Evolutionary conservation across 1,140 invertebrate species (phyloP).

Genomic region (Nebria ingens): DNA sequence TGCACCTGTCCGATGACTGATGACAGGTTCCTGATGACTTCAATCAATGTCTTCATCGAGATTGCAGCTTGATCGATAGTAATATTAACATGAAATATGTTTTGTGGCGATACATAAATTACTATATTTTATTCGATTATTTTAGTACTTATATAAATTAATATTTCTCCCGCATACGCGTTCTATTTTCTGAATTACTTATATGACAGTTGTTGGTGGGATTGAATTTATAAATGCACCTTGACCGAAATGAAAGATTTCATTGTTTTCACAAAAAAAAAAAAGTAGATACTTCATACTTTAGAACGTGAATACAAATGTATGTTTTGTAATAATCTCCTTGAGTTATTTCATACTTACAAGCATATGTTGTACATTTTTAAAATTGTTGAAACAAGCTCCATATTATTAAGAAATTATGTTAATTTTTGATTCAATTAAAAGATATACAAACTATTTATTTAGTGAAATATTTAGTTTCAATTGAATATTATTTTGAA

Average conservation of each 20-base stretch:
- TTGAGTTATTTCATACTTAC: no score
- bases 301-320: background rate
- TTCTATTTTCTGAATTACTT: background rate
- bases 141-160: no score
- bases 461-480: no score
- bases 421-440: no score
- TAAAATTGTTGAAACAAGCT: no score
- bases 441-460: no score
- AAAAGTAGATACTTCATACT: no score
- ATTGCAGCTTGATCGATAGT: background rate
- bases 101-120: background rate
- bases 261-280: background rate
- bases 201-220: background rate
- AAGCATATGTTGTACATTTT: no score
- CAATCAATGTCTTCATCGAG: background rate
- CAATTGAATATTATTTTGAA: no score
- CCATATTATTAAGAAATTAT: no score
- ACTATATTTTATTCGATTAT: no score
- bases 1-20: background rate
- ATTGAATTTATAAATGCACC: background rate
- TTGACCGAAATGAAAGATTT: background rate
- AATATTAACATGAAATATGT: background rate
- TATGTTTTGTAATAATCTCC: background rate
- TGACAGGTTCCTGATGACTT: background rate
- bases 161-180: no score